These are phyloP conservation scores for Catharus fuscescens DNA, from an alignment of 2,113 vertebrate species.

Conservation along the genomic window DNA sequence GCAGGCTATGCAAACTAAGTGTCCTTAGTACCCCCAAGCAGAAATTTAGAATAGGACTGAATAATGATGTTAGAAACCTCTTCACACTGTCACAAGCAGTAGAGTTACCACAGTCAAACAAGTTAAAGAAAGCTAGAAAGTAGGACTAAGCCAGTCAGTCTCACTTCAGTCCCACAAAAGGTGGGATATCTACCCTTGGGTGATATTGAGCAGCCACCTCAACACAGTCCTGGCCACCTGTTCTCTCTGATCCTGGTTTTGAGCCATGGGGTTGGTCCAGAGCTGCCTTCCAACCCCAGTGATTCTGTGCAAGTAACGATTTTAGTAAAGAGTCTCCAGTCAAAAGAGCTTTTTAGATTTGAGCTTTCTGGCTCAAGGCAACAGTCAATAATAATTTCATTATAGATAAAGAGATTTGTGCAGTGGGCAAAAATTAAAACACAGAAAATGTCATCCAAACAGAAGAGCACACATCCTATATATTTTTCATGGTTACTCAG, in stretches of 20 bases:
- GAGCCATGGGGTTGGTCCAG: neutral
- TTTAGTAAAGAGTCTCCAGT: neutral
- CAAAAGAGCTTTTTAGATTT: neutral
- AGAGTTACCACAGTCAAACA: neutral
- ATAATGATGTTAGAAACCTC: neutral
- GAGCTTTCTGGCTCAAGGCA: neutral
- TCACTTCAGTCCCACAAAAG: neutral
- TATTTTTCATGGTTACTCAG: neutral
- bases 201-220: neutral
- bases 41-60: neutral
- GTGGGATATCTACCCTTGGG: neutral
- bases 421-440: neutral
- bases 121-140: neutral
- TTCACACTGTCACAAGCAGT: neutral
- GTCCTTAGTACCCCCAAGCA: neutral
- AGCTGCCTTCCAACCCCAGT: neutral
- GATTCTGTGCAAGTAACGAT: neutral
- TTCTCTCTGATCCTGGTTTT: neutral
- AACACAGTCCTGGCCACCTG: neutral
- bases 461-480: neutral
- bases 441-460: neutral
- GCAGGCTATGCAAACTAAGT: neutral
- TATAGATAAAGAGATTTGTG: neutral
- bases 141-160: neutral
- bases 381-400: slow-evolving; percentile 8